Evolutionary conservation across 2,797 vertebrate genomes (phyloP).

Genomic region (Syngnathus rostellatus): DNA sequence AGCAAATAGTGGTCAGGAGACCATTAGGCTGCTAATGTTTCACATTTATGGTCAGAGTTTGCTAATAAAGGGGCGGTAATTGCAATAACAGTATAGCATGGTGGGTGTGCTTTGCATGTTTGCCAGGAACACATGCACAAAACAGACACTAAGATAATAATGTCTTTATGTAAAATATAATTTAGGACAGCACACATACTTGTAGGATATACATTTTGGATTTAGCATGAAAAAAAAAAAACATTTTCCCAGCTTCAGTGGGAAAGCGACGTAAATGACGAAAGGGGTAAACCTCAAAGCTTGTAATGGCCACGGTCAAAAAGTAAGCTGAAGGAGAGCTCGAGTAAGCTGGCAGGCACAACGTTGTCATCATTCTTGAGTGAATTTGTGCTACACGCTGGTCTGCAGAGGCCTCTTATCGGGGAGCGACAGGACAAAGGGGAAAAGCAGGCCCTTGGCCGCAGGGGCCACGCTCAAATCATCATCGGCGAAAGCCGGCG

Average conservation of each 20-base stretch:
- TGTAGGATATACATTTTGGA: not conserved
- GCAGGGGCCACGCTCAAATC: conserved; percentile 69
- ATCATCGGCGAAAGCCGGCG: conserved; percentile 75
- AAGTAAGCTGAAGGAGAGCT: conserved; percentile 27
- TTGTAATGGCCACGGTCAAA: not conserved
- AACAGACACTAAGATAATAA: not conserved
- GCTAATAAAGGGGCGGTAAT: conserved; percentile 15
- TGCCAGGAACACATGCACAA: not conserved
- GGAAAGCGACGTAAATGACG: not conserved
- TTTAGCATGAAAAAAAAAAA: not conserved
- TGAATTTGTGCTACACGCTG: conserved; percentile 62
- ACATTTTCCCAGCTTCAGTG: not conserved
- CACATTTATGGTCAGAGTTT: conserved; percentile 38
- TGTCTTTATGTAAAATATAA: not conserved
- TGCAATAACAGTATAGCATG: not conserved
- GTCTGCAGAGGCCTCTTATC: conserved; percentile 60
- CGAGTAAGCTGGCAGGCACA: conserved; percentile 6
- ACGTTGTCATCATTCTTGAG: conserved; percentile 43
- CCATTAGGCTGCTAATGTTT: conserved; percentile 54
- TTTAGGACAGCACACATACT: not conserved
- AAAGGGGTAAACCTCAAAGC: not conserved
- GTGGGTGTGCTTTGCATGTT: not conserved
- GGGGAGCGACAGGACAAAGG: conserved; percentile 76
- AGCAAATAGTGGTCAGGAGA: conserved; percentile 52
- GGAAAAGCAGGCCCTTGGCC: conserved; percentile 75